Base-by-base conservation (phyloP, 2,888 invertebrate species). In the Allacma fusca region DNA sequence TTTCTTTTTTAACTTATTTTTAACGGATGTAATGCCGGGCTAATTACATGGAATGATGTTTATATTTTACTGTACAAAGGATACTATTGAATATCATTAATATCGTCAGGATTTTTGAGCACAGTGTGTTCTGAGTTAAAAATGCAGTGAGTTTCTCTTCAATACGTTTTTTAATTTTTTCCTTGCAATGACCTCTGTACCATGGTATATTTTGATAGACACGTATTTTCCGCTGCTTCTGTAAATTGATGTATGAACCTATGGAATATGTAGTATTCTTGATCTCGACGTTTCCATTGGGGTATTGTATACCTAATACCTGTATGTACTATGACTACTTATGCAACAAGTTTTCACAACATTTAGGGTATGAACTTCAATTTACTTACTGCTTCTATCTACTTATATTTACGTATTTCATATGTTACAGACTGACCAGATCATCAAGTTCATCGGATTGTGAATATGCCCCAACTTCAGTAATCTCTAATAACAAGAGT, bases 391-490 rank as follows among this genome's bases (percentile, higher is more conserved):
- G n/a, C n/a, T n/a, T n/a, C n/a, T n/a, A n/a, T n/a, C n/a, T n/a
- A n/a, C 50, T 19, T 50, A 34, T 34, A 7, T 9, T 4, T 4
- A 34, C 9, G 4, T 34, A 34, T 34, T 34, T 34, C 9, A 9
- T 7, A 34, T 34, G 4, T 69, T 59, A 13, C 67, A 83, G 83
- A 68, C 64, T 82, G 70, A 78, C 83, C 1, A 68, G 83, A 75
- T 84, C 83, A 1, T 82, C 83, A 1, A 82, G 82, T 62, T 84
- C 83, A 7, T 84, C 83, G 0, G 83, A 84, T 74, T 84, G 81
- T 77, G 83, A 84, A 50, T 82, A 81, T 71, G 71, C 80, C 16
- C 80, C 81, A 44, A 78, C 77, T 57, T 79, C 80, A 24, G 68
- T 78, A 24, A 79, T 81, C 7, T 80, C 81, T 5, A 79, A 78